Evolutionary conservation across 2,888 invertebrate species (phyloP).

Genomic region (Isoperla grammatica): DNA sequence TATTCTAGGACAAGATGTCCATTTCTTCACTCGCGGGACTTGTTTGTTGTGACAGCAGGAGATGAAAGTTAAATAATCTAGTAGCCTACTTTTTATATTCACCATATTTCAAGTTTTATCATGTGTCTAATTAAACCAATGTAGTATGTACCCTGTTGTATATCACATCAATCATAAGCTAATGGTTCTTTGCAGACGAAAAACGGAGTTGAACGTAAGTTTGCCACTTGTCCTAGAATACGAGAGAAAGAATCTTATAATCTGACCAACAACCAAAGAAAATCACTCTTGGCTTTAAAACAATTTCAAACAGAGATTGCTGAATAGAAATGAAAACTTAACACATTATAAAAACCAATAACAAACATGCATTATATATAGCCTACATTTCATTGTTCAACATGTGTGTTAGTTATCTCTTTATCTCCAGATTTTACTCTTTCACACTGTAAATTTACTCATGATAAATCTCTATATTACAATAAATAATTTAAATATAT

Average conservation of each 20-base stretch:
- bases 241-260: slow-evolving; percentile 11
- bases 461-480: slow-evolving; percentile 12
- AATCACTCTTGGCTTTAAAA: slow-evolving; percentile 26
- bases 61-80: not conserved
- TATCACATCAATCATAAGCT: too few relatives aligned
- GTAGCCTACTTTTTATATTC: not conserved
- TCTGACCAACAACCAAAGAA: slow-evolving; percentile 29
- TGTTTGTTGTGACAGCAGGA: not conserved
- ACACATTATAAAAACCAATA: slow-evolving; percentile 14
- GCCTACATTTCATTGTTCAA: slow-evolving; percentile 4
- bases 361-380: slow-evolving; percentile 9
- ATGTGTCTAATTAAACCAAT: slow-evolving; percentile 9
- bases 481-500: slow-evolving; percentile 29
- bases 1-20: slow-evolving; percentile 13
- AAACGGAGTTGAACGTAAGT: too few relatives aligned
- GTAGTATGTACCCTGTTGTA: slow-evolving; percentile 19
- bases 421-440: not conserved
- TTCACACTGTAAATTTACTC: slow-evolving; percentile 3
- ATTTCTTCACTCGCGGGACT: not conserved
- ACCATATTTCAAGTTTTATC: not conserved
- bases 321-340: slow-evolving; percentile 12
- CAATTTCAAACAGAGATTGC: not conserved
- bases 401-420: slow-evolving; percentile 5
- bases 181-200: too few relatives aligned
- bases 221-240: slow-evolving; percentile 10